Conservation (phyloP, 2,888 invertebrate species). For the Calliopum simillimum region DNA sequence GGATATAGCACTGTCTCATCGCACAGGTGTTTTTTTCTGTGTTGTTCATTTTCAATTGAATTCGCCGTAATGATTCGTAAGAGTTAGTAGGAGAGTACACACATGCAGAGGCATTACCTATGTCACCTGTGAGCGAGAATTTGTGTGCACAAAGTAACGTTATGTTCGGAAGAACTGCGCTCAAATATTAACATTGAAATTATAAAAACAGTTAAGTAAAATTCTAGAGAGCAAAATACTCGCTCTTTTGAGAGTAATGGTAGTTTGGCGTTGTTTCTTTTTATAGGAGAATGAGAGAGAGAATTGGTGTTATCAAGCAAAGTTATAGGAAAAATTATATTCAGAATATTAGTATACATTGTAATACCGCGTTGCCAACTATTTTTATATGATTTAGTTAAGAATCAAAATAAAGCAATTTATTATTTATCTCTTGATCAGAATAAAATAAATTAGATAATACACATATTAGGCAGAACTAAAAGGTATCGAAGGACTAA, state of each 20-base stretch:
- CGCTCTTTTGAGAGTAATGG: not conserved
- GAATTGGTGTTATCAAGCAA: not conserved
- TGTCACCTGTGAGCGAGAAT: slow-evolving; percentile 17
- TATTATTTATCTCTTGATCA: too few species aligned
- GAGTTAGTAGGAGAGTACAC: slow-evolving; percentile 38
- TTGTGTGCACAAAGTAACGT: slow-evolving; percentile 24
- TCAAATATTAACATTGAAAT: not conserved
- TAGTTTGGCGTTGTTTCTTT: not conserved
- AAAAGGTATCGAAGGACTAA: too few species aligned
- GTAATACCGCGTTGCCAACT: too few species aligned
- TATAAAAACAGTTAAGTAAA: slow-evolving; percentile 19
- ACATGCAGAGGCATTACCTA: slow-evolving; percentile 37
- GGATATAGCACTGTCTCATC: not conserved
- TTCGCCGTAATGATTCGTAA: slow-evolving; percentile 46
- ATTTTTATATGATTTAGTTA: too few species aligned
- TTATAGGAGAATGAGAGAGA: slow-evolving; percentile 37
- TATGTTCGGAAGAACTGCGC: slow-evolving; percentile 9
- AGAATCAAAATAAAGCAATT: too few species aligned
- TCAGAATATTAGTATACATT: too few species aligned
- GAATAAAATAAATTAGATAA: too few species aligned
- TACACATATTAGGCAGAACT: too few species aligned
- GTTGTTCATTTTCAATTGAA: slow-evolving; percentile 43
- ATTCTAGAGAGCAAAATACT: not conserved
- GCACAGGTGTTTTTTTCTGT: slow-evolving; percentile 43
- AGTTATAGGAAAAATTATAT: too few species aligned